Evolutionary conservation across 2,113 vertebrate genomes (phyloP).

Genomic region (Trematocara variabile): DNA sequence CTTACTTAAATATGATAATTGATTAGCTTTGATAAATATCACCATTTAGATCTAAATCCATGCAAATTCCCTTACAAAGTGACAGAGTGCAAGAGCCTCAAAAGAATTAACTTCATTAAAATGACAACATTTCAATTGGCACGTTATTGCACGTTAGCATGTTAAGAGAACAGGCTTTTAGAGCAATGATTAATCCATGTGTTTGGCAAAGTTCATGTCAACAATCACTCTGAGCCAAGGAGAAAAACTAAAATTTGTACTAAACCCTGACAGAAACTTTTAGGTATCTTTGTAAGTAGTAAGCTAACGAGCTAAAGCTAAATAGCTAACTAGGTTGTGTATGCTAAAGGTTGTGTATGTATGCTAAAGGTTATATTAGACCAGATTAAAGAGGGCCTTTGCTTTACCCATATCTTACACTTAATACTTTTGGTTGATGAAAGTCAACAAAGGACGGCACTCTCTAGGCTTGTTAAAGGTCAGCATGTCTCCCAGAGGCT

Average conservation of each 20-base stretch:
- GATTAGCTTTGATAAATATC: not conserved
- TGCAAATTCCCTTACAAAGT: not conserved
- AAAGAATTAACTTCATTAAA: not conserved
- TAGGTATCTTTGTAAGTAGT: not conserved
- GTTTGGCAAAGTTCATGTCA: not conserved
- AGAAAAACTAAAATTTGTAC: not conserved
- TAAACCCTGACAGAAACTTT: not conserved
- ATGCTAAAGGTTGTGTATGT: not conserved
- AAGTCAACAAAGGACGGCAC: not conserved
- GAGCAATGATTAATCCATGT: not conserved
- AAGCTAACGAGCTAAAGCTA: not conserved
- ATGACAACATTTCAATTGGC: not conserved
- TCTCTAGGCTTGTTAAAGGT: not conserved
- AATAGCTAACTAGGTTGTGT: not conserved
- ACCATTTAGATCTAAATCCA: not conserved
- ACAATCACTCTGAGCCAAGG: not conserved
- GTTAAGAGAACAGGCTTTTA: not conserved
- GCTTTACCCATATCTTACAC: not conserved
- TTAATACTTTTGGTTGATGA: not conserved
- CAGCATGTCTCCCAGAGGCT: not conserved
- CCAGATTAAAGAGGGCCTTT: not conserved
- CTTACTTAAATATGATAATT: not conserved
- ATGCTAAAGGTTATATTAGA: not conserved
- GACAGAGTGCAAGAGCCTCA: not conserved
- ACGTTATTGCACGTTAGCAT: not conserved